phyloP scores from a whole-genome alignment of 1,140 invertebrate species.

The Drosophila biarmipes region DNA sequence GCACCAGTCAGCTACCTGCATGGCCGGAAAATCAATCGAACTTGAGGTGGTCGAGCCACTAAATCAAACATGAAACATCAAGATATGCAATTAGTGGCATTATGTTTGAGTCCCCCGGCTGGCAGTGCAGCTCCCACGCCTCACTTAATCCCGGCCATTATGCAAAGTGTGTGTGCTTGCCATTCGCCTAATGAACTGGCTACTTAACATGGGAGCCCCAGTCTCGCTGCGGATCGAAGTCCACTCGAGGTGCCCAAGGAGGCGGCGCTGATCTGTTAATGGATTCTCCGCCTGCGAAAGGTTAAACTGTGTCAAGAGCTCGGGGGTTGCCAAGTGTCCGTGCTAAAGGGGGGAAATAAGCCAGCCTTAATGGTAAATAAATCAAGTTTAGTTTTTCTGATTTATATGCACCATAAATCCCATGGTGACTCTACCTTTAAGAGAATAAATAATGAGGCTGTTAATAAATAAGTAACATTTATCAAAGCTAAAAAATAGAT shows the following conservation, averaged over 20 bases:
- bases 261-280: slow-evolving; percentile 32
- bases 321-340: not conserved
- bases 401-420: not conserved
- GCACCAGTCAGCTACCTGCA: not conserved
- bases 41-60: not conserved
- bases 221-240: slow-evolving; percentile 3
- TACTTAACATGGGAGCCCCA: slow-evolving; percentile 39
- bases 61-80: slow-evolving; percentile 61
- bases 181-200: slow-evolving; percentile 53
- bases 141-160: slow-evolving; percentile 67
- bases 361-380: not conserved
- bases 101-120: slow-evolving; percentile 70
- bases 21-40: slow-evolving; percentile 59
- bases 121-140: slow-evolving; percentile 39
- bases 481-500: not conserved
- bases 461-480: not conserved
- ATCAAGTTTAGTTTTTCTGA: not conserved
- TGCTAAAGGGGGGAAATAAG: not conserved
- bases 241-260: slow-evolving; percentile 28
- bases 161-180: slow-evolving; percentile 45
- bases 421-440: not conserved
- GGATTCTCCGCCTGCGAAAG: slow-evolving; percentile 7
- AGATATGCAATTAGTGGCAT: slow-evolving; percentile 74
- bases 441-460: not conserved
- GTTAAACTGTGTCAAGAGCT: not conserved